These are phyloP conservation scores for Lagodon rhomboides DNA, from an alignment of 2,797 vertebrate genomes.

Conservation along the genomic window DNA sequence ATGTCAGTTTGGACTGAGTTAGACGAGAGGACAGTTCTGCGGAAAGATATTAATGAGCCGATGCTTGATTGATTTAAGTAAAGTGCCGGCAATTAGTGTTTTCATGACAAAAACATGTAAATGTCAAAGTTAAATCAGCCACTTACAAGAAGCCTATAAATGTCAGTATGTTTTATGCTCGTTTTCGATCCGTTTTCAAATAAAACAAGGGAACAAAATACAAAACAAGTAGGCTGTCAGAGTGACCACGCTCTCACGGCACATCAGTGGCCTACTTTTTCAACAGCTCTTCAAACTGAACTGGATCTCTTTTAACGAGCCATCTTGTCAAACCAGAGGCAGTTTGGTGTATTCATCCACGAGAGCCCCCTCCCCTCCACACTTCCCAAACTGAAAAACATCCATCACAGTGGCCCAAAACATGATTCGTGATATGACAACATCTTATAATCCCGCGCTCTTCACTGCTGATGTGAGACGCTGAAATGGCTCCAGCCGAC, in stretches of 20 bases:
- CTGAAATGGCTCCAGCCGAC: slow-evolving; percentile 44
- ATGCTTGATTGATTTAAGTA: not conserved
- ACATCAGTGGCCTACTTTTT: slow-evolving; percentile 64
- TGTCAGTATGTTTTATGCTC: slow-evolving; percentile 3
- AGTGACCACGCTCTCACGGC: slow-evolving; percentile 38
- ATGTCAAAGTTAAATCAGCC: slow-evolving; percentile 31
- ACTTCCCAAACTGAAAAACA: slow-evolving; percentile 26
- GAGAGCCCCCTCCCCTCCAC: slow-evolving; percentile 15
- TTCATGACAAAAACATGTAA: not conserved
- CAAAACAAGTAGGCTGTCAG: slow-evolving; percentile 38
- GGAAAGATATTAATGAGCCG: not conserved
- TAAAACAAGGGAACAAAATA: slow-evolving; percentile 48
- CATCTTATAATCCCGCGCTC: slow-evolving; percentile 52
- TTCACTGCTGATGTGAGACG: slow-evolving; percentile 51
- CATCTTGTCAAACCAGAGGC: slow-evolving; percentile 61
- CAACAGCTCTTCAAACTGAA: slow-evolving; percentile 64
- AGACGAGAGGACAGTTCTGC: not conserved
- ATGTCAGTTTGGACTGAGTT: not conserved
- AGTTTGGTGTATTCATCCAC: slow-evolving; percentile 45
- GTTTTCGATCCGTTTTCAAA: slow-evolving; percentile 39
- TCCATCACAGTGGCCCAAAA: slow-evolving; percentile 50
- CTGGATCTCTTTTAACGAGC: slow-evolving; percentile 68
- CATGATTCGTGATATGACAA: slow-evolving; percentile 65
- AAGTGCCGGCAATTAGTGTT: not conserved
- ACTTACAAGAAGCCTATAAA: slow-evolving; percentile 35